Conservation (phyloP, 92 coral and sea anemone species). For the Parazoanthus darwini region DNA sequence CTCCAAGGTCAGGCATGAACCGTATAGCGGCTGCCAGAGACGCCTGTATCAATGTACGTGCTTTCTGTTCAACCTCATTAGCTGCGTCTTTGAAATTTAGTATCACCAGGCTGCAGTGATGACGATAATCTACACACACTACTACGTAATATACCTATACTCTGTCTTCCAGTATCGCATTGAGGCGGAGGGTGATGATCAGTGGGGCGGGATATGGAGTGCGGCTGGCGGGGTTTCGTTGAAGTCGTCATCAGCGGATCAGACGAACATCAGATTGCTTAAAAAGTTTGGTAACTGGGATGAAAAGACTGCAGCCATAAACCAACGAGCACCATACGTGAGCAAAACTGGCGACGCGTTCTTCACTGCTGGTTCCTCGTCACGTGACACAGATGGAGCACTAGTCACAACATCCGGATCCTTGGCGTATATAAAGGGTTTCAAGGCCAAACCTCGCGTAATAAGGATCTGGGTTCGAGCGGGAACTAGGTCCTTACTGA, state of each 20-base stretch:
- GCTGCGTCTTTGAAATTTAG: too few species aligned
- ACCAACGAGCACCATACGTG: conserved; percentile 44
- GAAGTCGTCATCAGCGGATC: conserved; percentile 33
- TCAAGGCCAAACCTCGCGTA: conserved; percentile 45
- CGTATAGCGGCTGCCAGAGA: too few species aligned
- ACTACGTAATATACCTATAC: too few species aligned
- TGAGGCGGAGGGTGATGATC: conserved; percentile 54
- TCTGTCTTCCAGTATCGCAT: conserved; percentile 45
- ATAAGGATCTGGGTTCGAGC: conserved; percentile 68
- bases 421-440: conserved; percentile 28
- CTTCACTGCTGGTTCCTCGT: conserved; percentile 33
- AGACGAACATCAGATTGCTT: conserved; percentile 37
- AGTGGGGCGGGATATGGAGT: conserved; percentile 65
- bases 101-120: too few species aligned
- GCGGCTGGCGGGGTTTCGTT: conserved; percentile 51
- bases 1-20: too few species aligned
- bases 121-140: too few species aligned
- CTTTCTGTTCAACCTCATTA: too few species aligned
- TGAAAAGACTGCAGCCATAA: conserved; percentile 9
- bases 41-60: too few species aligned
- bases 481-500: conserved; percentile 65
- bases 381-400: conserved; percentile 51
- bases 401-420: conserved; percentile 35
- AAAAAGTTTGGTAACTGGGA: conserved; percentile 56
- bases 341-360: conserved; percentile 20